A percentile compares a stretch with the other conserved stretches of the same genome.
These are phyloP conservation scores for Papilio gigon DNA, from an alignment of 2,888 invertebrate genomes.

Conservation along the genomic window DNA sequence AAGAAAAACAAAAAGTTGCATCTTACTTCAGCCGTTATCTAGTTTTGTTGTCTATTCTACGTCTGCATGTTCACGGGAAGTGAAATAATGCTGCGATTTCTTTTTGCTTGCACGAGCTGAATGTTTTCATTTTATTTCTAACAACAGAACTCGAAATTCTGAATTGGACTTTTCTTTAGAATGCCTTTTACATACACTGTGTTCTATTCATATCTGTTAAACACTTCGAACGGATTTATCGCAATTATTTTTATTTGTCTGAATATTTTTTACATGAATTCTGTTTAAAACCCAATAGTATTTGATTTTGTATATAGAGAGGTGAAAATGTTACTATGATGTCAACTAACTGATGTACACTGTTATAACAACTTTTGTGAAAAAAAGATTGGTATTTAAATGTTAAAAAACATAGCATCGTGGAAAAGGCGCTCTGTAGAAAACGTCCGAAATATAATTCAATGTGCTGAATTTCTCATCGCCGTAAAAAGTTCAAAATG, in stretches of 20 bases:
- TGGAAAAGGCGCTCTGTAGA: conserved; percentile 6
- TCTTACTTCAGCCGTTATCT: conserved; percentile 6
- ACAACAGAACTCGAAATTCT: conserved; percentile 5
- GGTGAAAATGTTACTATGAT: background rate
- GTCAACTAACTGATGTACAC: background rate
- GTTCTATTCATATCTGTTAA: background rate
- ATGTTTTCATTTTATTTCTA: conserved; percentile 17
- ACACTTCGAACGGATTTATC: background rate
- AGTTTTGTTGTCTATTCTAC: conserved; percentile 24
- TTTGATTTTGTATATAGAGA: background rate
- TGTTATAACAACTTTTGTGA: background rate
- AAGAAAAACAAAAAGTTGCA: conserved; percentile 19
- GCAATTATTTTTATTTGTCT: too few species aligned
- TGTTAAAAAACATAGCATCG: background rate
- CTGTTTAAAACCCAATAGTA: background rate
- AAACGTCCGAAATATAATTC: conserved; percentile 32
- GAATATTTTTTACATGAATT: too few species aligned
- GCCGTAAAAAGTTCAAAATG: conserved; percentile 34
- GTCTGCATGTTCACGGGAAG: conserved; percentile 3
- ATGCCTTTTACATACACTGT: background rate
- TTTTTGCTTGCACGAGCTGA: conserved; percentile 14
- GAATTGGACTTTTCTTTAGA: background rate
- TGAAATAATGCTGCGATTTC: conserved; percentile 21
- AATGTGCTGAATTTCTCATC: conserved; percentile 31
- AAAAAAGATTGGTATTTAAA: background rate